Percentiles rank a stretch among this genome's conserved stretches.
These are phyloP conservation scores for Cladorhizidae sp. DNA, from an alignment of 37 sponge, comb jelly and placozoan species.

Conservation along the genomic window DNA sequence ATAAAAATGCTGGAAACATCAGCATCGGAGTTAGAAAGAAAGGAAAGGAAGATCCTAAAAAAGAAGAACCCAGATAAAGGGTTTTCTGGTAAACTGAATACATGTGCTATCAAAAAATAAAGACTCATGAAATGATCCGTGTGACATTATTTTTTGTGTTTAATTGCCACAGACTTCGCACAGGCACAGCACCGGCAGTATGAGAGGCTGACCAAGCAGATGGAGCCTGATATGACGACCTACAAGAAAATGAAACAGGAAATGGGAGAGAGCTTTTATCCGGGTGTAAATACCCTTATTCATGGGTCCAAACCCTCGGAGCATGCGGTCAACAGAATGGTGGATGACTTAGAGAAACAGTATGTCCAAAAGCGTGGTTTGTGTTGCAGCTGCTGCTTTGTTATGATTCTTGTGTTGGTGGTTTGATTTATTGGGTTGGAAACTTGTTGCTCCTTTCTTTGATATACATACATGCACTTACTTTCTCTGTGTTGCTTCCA, in stretches of 20 bases:
- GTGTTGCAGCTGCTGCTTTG: neutral
- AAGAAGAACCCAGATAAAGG: conserved; percentile 97
- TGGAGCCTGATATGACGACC: conserved; percentile 74
- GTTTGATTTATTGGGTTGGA: neutral
- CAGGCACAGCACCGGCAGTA: conserved; percentile 88
- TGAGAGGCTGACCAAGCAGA: conserved; percentile 85
- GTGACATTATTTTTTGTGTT: neutral
- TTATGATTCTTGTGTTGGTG: neutral
- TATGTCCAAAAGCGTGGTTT: conserved; percentile 13
- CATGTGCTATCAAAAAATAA: neutral
- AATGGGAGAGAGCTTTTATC: conserved; percentile 80
- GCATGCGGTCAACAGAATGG: conserved; percentile 90
- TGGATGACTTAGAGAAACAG: conserved; percentile 91
- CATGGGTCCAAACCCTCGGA: conserved; percentile 60
- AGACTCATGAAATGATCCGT: neutral
- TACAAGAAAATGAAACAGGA: conserved; percentile 84
- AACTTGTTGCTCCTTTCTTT: neutral
- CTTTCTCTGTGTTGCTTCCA: neutral
- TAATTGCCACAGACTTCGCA: conserved; percentile 49
- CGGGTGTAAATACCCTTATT: conserved; percentile 66
- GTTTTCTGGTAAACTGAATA: conserved; percentile 62
- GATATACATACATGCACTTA: neutral
- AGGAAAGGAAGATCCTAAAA: conserved; percentile 76
- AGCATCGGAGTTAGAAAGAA: conserved; percentile 89
- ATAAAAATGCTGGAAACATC: conserved; percentile 71